Conservation (phyloP, 2,113 vertebrate species). For the Sinocyclocheilus anophthalmus region DNA sequence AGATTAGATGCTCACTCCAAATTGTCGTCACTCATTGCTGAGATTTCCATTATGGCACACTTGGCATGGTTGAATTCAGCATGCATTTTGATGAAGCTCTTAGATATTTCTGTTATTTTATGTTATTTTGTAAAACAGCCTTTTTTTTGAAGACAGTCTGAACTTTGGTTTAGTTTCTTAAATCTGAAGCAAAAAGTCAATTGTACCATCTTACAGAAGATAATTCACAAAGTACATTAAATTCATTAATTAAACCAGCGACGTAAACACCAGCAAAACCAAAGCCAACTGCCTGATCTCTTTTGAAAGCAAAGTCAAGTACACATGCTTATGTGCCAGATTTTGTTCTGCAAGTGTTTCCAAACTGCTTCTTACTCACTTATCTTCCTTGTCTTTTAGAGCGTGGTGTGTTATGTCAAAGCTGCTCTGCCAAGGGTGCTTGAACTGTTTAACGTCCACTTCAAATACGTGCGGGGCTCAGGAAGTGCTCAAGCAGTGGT, state of each 20-base stretch:
- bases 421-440: slow-evolving; percentile 76
- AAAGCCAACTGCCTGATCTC: neutral
- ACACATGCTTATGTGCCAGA: neutral
- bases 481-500: slow-evolving; percentile 72
- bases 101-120: neutral
- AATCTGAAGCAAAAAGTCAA: neutral
- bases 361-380: neutral
- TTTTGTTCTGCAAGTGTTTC: neutral
- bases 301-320: neutral
- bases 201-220: neutral
- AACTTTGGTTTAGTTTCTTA: neutral
- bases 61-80: neutral
- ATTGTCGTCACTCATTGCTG: neutral
- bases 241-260: neutral
- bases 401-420: slow-evolving; percentile 78
- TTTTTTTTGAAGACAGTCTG: neutral
- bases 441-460: slow-evolving; percentile 74
- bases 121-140: neutral
- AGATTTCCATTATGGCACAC: neutral
- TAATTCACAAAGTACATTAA: neutral
- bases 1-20: neutral
- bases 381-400: slow-evolving; percentile 61
- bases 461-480: slow-evolving; percentile 72
- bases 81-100: neutral
- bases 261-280: neutral